A percentile compares a stretch with the other conserved stretches of the same genome.
These are phyloP conservation scores for Papilio helenus DNA, from an alignment of 1,140 invertebrate species.

Conservation along the genomic window DNA sequence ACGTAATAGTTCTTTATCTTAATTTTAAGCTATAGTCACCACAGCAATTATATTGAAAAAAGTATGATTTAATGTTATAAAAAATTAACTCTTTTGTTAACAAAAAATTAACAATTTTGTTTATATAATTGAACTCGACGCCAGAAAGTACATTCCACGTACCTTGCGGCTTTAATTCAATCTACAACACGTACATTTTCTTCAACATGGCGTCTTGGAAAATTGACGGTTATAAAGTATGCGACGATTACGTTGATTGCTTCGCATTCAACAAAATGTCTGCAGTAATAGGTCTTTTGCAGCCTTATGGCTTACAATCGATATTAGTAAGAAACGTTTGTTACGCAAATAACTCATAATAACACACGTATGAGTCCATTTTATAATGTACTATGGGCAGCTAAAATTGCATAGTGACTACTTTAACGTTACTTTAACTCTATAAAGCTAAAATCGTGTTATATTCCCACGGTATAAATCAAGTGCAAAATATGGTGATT, in stretches of 20 bases:
- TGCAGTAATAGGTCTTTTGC: background rate
- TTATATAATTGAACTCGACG: background rate
- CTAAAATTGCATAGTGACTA: background rate
- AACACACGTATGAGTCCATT: background rate
- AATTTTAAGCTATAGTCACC: too few relatives aligned
- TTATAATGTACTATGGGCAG: background rate
- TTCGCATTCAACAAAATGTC: constrained; percentile 7
- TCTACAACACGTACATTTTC: background rate
- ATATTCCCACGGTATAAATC: constrained; percentile 7
- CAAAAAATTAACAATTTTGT: too few relatives aligned
- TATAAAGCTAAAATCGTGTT: background rate
- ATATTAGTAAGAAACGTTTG: background rate
- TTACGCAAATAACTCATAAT: constrained; percentile 6
- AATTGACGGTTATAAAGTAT: background rate
- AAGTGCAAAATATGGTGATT: constrained; percentile 11
- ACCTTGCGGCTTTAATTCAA: background rate
- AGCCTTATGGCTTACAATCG: background rate
- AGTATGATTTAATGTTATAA: too few relatives aligned
- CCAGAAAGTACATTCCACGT: background rate
- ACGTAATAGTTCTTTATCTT: too few relatives aligned
- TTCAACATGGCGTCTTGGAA: background rate
- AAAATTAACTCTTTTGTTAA: background rate
- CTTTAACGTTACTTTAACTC: background rate
- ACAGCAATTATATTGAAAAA: too few relatives aligned
- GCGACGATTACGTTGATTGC: background rate